A percentile compares a stretch with the other conserved stretches of the same genome.
These are phyloP conservation scores for Coturnix japonica DNA, from an alignment of 2,113 vertebrate genomes.

Conservation along the genomic window DNA sequence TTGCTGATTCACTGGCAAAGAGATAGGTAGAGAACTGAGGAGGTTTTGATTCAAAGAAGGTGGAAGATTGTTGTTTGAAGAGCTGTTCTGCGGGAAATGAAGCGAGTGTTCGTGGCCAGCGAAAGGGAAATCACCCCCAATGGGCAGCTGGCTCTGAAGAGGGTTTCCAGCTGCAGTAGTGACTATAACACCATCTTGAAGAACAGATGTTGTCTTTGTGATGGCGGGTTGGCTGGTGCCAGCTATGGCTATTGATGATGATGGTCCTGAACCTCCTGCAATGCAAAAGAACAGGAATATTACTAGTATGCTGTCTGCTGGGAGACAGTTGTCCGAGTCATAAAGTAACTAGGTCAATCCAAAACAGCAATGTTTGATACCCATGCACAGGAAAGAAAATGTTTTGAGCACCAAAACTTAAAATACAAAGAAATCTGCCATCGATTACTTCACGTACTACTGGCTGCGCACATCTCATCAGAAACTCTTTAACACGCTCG, in stretches of 20 bases:
- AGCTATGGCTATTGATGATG: conserved; percentile 82
- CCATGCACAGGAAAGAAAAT: neutral
- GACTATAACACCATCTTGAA: conserved; percentile 85
- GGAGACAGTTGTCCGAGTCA: neutral
- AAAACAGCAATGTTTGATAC: accelerated
- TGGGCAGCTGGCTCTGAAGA: conserved; percentile 80
- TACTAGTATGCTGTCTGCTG: neutral
- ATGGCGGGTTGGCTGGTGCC: conserved; percentile 84
- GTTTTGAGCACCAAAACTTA: neutral
- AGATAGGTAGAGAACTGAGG: conserved; percentile 83
- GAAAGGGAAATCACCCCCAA: conserved; percentile 81
- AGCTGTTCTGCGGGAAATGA: conserved; percentile 82
- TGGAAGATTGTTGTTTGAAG: conserved; percentile 81
- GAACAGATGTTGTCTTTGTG: conserved; percentile 85
- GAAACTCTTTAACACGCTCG: neutral
- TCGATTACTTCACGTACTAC: neutral
- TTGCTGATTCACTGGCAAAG: conserved; percentile 86
- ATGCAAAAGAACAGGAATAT: neutral
- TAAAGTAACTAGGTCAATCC: neutral
- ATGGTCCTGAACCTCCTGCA: conserved; percentile 75
- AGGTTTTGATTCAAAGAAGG: conserved; percentile 83
- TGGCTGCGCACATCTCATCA: accelerated
- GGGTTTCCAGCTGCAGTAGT: conserved; percentile 82
- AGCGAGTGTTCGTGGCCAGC: conserved; percentile 80
- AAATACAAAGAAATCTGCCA: neutral